Evolutionary conservation across 1,140 invertebrate species (phyloP).

Genomic region (Cotesia glomerata): DNA sequence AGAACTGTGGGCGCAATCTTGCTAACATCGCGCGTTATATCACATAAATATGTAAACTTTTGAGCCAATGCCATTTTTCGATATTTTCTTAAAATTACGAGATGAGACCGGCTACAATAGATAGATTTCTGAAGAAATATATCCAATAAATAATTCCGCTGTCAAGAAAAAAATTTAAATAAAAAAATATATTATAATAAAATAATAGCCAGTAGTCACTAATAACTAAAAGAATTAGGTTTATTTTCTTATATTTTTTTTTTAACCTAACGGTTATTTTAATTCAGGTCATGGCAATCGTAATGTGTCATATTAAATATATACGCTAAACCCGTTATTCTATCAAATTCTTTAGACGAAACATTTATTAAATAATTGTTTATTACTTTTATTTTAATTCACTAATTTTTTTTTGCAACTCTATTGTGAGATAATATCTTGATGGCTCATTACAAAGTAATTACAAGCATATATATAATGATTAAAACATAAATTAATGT

Average conservation of each 20-base stretch:
- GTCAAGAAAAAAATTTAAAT: not conserved
- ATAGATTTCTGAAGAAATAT: too few relatives aligned
- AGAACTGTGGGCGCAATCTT: too few relatives aligned
- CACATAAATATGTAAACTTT: too few relatives aligned
- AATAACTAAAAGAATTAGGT: slow-evolving; percentile 1
- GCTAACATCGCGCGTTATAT: too few relatives aligned
- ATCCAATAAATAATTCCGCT: too few relatives aligned
- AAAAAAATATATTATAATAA: slow-evolving; percentile 19
- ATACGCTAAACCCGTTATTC: slow-evolving; percentile 19
- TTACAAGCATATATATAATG: too few relatives aligned
- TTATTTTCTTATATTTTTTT: not conserved
- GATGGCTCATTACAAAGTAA: too few relatives aligned
- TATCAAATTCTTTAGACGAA: slow-evolving; percentile 7
- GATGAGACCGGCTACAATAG: too few relatives aligned
- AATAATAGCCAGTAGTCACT: not conserved
- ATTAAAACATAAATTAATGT: too few relatives aligned
- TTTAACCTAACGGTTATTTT: slow-evolving; percentile 24
- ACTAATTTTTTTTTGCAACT: not conserved
- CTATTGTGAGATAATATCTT: not conserved
- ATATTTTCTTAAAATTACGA: too few relatives aligned
- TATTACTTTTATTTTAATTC: not conserved
- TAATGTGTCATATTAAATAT: not conserved
- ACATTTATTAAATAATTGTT: not conserved
- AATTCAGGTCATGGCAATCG: slow-evolving; percentile 26
- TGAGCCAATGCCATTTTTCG: too few relatives aligned